Evolutionary conservation across 2,888 invertebrate species (phyloP), one percentile per base, ranked within the genome.

Genomic region (Schizaphis graminum): DNA sequence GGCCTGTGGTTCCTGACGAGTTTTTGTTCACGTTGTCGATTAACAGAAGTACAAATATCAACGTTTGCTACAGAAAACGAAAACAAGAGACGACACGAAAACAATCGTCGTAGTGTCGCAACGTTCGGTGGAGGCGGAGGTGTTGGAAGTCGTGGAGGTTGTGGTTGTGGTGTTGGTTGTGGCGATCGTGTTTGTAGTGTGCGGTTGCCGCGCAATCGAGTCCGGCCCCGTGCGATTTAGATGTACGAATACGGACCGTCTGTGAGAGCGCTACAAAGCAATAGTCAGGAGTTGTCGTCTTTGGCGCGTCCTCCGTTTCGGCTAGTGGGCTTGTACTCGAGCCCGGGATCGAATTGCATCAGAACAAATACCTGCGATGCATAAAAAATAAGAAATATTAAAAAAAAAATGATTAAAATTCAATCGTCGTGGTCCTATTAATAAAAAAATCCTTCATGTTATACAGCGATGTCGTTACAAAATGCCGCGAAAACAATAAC

Each of bases 201-300:
- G 89, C 26, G 84, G 57, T n/a, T n/a, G 86, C 53, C 90, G 93
- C 67, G 41, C 67, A 44, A 35, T 53, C 67, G n/a, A 90, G 85
- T 57, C 67, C 44, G 92, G 85, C 87, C 88, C 87, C 49, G 47
- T 61, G 89, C 89, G 93, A 96, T 96, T 97, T 97, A 98, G 96
- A 98, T 98, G 97, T 98, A 98, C 96, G 98, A 98, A 97, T 99
- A 99, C 97, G 98, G 98, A 97, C 99, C 99, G 97, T 99, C 99
- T 96, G 98, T 99, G 97, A 99, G 98, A 97, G 98, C 98, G 98
- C 99, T 99, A 98, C 99, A 99, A 97, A 98, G 98, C 97, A 99
- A 97, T 97, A 99, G 98, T 98, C 98, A 99, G 98, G 98, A 98
- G 96, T 98, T 98, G 97, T 98, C 98, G 96, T 98, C 98, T 96